Percentiles rank a stretch among this genome's conserved stretches.
Conservation (phyloP, 2,888 invertebrate species). For the Stenolophus ochropezus region DNA sequence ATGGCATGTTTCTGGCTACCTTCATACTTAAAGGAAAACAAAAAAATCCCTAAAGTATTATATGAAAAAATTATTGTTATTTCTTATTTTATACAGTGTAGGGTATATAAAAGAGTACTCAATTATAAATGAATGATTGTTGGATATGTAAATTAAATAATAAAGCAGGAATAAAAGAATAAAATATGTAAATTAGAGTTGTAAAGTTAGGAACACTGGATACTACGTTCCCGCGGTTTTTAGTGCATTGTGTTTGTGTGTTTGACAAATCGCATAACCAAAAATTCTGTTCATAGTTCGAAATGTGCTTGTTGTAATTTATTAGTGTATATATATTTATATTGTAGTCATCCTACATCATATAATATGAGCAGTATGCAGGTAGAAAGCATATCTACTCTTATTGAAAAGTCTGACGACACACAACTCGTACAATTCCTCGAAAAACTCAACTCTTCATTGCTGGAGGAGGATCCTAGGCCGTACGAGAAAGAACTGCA, state of each 20-base stretch:
- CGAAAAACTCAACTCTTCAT: background rate
- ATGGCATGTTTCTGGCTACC: too few species aligned
- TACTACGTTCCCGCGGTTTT: background rate
- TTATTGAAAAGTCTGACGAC: background rate
- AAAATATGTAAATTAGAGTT: too few species aligned
- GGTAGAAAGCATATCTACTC: background rate
- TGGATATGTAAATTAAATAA: too few species aligned
- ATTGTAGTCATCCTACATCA: background rate
- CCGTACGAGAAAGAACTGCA: background rate
- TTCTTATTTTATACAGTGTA: too few species aligned
- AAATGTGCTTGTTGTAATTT: conserved; percentile 3
- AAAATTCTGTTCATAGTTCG: background rate
- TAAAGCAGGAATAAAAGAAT: background rate
- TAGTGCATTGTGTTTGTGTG: conserved; percentile 13
- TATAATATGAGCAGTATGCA: background rate
- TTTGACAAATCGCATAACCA: conserved; percentile 16
- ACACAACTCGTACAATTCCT: background rate
- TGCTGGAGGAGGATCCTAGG: background rate
- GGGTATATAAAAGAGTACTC: too few species aligned
- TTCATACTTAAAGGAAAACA: too few species aligned
- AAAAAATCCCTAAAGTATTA: too few species aligned
- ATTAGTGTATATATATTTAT: background rate
- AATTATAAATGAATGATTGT: too few species aligned
- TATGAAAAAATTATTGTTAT: too few species aligned
- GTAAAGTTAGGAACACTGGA: background rate